Evolutionary conservation across 2,113 vertebrate species (phyloP), one percentile per base, ranked within the genome.

Genomic region (Odocoileus hemionus): DNA sequence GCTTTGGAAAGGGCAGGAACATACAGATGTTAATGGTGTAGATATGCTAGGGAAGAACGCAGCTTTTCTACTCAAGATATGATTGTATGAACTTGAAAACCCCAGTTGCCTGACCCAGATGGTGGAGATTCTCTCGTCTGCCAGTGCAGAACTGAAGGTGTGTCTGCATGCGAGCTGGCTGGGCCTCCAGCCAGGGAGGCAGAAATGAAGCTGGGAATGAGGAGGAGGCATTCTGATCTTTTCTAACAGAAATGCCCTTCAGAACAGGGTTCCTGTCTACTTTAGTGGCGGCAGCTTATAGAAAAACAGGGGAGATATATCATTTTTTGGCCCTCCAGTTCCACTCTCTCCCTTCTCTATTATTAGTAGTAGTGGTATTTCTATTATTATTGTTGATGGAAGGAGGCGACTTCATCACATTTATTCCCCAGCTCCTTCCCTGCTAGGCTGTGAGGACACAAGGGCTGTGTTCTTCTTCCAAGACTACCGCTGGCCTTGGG

Each of bases 101-200:
- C 12, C 55, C 7, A 15, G 52, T 36, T 89, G 30, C 89, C 91
- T 89, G 80, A 43, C 89, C 86, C 98, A 96, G 91, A 95, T 96
- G 97, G 97, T 92, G 13, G 85, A 79, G 64, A 54, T 55, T 84
- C n/a, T 87, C 64, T 4, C 0, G 28, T 64, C 89, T 94, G 95
- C 94, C 91, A 85, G 82, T 43, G 15, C 39, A 52, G 94, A 93
- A 70, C 50, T 33, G 52, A 93, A 96, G 91, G 93, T 94, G 86
- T 87, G 61, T 55, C 61, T 97, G 83, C 36, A 91, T 89, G 70
- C 61, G 39, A 43, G 57, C 55, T 57, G 96, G 16, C 91, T 91
- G 91, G 95, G 96, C 93, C 23, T 85, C 61, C 52, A 87, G 98
- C 96, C 97, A 98, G 91, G 61, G 30, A 98, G 47, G 90, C 78